Evolutionary conservation across 2,113 vertebrate species (phyloP).

Genomic region (Rattus norvegicus): DNA sequence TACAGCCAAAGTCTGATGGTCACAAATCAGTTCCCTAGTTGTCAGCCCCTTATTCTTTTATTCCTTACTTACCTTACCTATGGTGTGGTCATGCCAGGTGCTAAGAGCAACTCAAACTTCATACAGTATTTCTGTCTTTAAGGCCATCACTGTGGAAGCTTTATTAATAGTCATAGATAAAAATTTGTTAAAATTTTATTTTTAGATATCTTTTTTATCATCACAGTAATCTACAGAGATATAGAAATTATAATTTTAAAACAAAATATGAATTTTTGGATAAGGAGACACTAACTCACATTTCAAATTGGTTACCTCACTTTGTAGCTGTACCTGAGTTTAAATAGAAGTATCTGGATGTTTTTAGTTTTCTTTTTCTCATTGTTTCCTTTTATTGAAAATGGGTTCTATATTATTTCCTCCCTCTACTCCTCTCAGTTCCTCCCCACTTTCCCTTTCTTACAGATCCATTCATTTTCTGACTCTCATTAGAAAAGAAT

Average conservation of each 20-base stretch:
- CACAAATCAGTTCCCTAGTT: not conserved
- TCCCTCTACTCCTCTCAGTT: not conserved
- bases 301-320: not conserved
- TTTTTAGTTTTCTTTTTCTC: not conserved
- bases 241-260: not conserved
- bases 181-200: not conserved
- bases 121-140: not conserved
- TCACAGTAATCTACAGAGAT: not conserved
- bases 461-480: not conserved
- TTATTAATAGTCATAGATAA: slow-evolving; percentile 1
- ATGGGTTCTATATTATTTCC: not conserved
- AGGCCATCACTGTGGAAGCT: not conserved
- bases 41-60: not conserved
- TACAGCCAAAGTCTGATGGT: not conserved
- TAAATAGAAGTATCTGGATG: not conserved
- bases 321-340: not conserved
- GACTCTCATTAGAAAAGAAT: not conserved
- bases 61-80: not conserved
- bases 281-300: not conserved
- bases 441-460: not conserved
- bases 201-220: slow-evolving; percentile 26
- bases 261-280: not conserved
- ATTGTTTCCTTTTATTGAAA: not conserved
- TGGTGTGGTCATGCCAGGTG: not conserved
- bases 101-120: slow-evolving; percentile 17